A percentile compares a stretch with the other conserved stretches of the same genome.
phyloP scores from a whole-genome alignment of 1,140 invertebrate genomes.

The Drosophila setifemur region DNA sequence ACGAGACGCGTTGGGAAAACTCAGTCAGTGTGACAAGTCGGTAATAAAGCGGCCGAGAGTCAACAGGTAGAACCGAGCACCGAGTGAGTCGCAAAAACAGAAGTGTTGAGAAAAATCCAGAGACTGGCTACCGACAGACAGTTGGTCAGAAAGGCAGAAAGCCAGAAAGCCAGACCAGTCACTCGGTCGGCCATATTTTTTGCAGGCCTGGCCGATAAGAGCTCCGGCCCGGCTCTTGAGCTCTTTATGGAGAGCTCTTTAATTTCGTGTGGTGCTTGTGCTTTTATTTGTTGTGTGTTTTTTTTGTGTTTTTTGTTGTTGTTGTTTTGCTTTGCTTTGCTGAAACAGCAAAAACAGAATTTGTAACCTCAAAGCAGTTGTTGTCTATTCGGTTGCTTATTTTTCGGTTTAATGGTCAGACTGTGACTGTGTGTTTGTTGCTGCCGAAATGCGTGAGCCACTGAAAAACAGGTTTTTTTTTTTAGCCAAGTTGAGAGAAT shows the following conservation, averaged over 20 bases:
- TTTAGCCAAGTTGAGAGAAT: constrained; percentile 38
- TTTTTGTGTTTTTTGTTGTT: too few species aligned
- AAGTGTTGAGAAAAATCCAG: constrained; percentile 5
- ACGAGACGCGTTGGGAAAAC: constrained; percentile 26
- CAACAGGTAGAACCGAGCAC: constrained; percentile 41
- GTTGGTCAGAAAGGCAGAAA: constrained; percentile 37
- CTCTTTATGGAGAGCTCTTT: constrained; percentile 41
- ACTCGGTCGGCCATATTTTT: constrained; percentile 37
- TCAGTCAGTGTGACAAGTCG: constrained; percentile 47
- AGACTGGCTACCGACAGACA: constrained; percentile 21
- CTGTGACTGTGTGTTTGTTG: constrained; percentile 26
- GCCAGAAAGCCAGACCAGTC: too few species aligned
- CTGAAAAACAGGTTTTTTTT: constrained; percentile 69
- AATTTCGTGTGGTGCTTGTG: not conserved
- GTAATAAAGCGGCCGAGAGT: constrained; percentile 41
- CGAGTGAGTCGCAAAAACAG: constrained; percentile 1
- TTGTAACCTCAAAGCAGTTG: constrained; percentile 64
- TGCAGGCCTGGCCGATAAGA: constrained; percentile 15
- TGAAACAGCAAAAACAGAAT: constrained; percentile 50
- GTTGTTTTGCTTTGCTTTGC: too few species aligned
- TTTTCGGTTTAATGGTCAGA: constrained; percentile 54
- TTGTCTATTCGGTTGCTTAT: constrained; percentile 51
- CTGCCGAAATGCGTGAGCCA: constrained; percentile 47
- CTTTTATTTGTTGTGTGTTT: too few species aligned
- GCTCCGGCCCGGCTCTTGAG: constrained; percentile 22